phyloP scores from a whole-genome alignment of 1,140 invertebrate genomes.

The Leptinotarsa defecta region DNA sequence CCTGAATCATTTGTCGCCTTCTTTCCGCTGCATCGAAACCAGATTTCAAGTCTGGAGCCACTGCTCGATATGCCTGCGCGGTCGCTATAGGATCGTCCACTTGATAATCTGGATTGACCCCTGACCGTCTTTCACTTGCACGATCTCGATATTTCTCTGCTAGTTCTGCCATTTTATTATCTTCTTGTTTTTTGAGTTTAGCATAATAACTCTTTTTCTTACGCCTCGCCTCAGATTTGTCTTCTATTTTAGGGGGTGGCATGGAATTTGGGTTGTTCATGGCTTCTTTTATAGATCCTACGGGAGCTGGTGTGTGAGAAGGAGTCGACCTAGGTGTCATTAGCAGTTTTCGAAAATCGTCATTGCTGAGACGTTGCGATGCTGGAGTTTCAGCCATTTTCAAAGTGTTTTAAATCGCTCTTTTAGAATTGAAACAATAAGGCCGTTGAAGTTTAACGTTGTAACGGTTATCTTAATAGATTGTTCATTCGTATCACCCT shows the following conservation, averaged over 20 bases:
- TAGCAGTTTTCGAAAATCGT: constrained; percentile 93
- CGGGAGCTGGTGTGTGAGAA: constrained; percentile 58
- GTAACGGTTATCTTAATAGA: no score
- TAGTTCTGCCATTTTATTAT: constrained; percentile 93
- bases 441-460: no score
- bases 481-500: no score
- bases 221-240: constrained; percentile 71
- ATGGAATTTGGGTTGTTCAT: constrained; percentile 60
- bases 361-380: constrained; percentile 86
- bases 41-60: constrained; percentile 93
- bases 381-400: constrained; percentile 54
- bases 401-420: neutral
- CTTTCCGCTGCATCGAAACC: constrained; percentile 95
- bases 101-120: constrained; percentile 78
- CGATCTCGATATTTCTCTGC: constrained; percentile 93
- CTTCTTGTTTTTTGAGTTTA: constrained; percentile 92
- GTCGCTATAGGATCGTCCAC: constrained; percentile 85
- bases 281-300: constrained; percentile 64
- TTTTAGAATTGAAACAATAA: neutral
- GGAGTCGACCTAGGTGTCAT: constrained; percentile 88
- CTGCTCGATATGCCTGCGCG: constrained; percentile 89
- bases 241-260: constrained; percentile 49
- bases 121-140: constrained; percentile 91
- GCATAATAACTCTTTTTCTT: constrained; percentile 93
- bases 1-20: constrained; percentile 93